A percentile compares a stretch with the other conserved stretches of the same genome.
phyloP scores from a whole-genome alignment of 1,140 invertebrate species.

The Zaprionus tsacasi region DNA sequence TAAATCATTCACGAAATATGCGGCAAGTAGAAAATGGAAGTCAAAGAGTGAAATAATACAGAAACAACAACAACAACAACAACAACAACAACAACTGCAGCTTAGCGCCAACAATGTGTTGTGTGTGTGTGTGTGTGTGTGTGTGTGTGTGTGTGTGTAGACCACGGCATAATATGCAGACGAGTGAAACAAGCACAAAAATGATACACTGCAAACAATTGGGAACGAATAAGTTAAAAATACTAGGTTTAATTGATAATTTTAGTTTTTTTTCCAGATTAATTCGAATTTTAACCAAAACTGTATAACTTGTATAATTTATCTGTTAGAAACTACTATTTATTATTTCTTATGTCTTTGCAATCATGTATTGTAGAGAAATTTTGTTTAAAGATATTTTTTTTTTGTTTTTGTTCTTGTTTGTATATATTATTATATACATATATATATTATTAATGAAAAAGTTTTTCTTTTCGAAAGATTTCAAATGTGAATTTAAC shows the following conservation, averaged over 20 bases:
- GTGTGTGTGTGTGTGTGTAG: constrained; percentile 17
- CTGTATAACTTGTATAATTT: too few relatives aligned
- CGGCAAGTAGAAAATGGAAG: constrained; percentile 57
- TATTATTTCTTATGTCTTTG: too few relatives aligned
- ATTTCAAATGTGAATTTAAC: too few relatives aligned
- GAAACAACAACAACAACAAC: constrained; percentile 49
- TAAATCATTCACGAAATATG: constrained; percentile 76
- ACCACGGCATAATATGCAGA: constrained; percentile 19
- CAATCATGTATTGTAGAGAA: too few relatives aligned
- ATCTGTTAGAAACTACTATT: too few relatives aligned
- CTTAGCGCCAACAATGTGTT: not conserved
- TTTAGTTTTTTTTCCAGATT: too few relatives aligned
- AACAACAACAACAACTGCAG: constrained; percentile 18
- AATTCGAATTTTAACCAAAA: too few relatives aligned
- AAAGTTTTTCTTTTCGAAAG: too few relatives aligned
- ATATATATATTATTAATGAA: too few relatives aligned
- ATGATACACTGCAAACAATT: not conserved
- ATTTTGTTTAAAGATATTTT: too few relatives aligned
- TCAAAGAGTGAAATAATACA: constrained; percentile 71
- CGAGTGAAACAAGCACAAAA: constrained; percentile 9
- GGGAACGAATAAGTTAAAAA: not conserved
- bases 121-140: constrained; percentile 26
- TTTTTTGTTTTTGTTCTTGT: too few relatives aligned
- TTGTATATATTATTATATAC: too few relatives aligned
- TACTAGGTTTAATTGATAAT: not conserved